A percentile compares a stretch with the other conserved stretches of the same genome.
Evolutionary conservation across 2,797 vertebrate genomes (phyloP).

Genomic region (Sebastes flavidus): DNA sequence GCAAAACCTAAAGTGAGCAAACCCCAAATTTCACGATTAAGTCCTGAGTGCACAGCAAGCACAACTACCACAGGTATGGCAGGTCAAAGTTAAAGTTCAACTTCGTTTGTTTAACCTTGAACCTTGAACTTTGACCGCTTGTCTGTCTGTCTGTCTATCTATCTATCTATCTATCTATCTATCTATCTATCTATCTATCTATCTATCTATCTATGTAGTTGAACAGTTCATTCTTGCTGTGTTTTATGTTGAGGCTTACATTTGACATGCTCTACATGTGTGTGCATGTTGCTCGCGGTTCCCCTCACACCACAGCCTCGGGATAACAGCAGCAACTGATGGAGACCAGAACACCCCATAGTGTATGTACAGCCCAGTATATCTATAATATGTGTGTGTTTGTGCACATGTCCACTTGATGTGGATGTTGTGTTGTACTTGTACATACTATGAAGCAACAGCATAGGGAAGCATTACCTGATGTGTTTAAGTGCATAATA

Average conservation of each 20-base stretch:
- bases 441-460: neutral
- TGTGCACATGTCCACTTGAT: neutral
- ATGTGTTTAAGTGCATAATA: constrained; percentile 21
- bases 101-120: too few species aligned
- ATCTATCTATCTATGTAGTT: neutral
- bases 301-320: constrained; percentile 32
- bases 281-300: constrained; percentile 55
- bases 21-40: too few species aligned
- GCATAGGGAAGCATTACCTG: constrained; percentile 1
- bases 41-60: too few species aligned
- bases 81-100: too few species aligned
- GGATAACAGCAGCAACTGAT: constrained; percentile 37
- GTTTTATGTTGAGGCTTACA: constrained; percentile 31
- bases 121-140: too few species aligned
- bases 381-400: neutral
- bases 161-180: neutral
- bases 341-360: constrained; percentile 12
- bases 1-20: too few species aligned
- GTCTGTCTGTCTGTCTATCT: neutral
- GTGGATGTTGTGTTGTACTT: constrained; percentile 3
- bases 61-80: too few species aligned
- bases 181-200: neutral
- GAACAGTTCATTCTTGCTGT: neutral
- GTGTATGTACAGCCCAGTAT: neutral
- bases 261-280: constrained; percentile 60